phyloP scores from a whole-genome alignment of 2,888 invertebrate genomes.

The Xestia xanthographa region DNA sequence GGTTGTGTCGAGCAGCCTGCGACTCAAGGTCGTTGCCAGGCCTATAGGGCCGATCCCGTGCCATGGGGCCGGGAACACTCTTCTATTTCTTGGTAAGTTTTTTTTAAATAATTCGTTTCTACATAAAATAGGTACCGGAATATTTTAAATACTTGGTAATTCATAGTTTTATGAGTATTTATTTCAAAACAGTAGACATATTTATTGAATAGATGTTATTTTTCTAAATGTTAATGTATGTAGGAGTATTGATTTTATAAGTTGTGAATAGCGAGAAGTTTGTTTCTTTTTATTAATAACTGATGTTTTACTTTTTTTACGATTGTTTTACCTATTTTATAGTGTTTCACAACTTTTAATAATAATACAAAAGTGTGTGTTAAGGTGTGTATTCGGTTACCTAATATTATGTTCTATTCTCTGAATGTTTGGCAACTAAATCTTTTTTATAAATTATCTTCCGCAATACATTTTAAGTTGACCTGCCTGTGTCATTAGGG shows the following conservation, averaged over 20 bases:
- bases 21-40: constrained; percentile 69
- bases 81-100: constrained; percentile 86
- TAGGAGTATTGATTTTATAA: constrained; percentile 28
- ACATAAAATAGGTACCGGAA: not conserved
- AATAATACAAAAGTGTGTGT: not conserved
- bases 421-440: constrained; percentile 39
- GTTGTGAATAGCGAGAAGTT: not conserved
- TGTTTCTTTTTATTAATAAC: not conserved
- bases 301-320: not conserved
- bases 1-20: constrained; percentile 66
- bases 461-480: constrained; percentile 29
- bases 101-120: constrained; percentile 14
- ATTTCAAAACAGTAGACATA: constrained; percentile 12
- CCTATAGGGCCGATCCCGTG: constrained; percentile 83
- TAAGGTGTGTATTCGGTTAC: constrained; percentile 37
- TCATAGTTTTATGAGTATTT: constrained; percentile 29
- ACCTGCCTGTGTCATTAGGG: not conserved
- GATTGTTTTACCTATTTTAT: not conserved
- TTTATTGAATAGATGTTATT: constrained; percentile 22
- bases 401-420: constrained; percentile 38
- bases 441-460: constrained; percentile 33
- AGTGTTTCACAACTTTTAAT: constrained; percentile 31
- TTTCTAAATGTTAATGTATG: constrained; percentile 4
- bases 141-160: constrained; percentile 2
- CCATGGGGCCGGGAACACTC: constrained; percentile 86